These are phyloP conservation scores for Pammene aurita DNA, from an alignment of 2,888 invertebrate species.

Conservation along the genomic window DNA sequence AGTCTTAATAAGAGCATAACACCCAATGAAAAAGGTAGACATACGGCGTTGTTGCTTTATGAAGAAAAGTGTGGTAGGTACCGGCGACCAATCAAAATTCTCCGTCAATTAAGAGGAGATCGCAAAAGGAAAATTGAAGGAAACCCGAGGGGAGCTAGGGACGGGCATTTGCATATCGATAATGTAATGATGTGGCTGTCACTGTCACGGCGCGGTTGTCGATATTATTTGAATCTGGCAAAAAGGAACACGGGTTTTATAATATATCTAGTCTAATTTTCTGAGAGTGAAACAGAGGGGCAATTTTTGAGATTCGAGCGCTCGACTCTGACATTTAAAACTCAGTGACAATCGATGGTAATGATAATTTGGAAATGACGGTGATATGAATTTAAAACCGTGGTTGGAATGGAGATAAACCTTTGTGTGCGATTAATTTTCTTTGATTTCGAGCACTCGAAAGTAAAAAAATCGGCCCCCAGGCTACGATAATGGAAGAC, in stretches of 20 bases:
- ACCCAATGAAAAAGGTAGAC: background rate
- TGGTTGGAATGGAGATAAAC: too few relatives aligned
- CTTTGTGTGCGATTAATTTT: too few relatives aligned
- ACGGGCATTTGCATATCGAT: conserved; percentile 45
- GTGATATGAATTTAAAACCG: too few relatives aligned
- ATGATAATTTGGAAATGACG: too few relatives aligned
- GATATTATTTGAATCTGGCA: conserved; percentile 17
- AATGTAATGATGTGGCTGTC: conserved; percentile 25
- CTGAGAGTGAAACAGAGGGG: too few relatives aligned
- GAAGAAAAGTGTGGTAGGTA: conserved; percentile 68
- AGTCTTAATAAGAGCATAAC: background rate
- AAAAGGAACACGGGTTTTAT: background rate
- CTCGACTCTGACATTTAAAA: too few relatives aligned
- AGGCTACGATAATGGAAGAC: too few relatives aligned
- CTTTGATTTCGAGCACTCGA: too few relatives aligned
- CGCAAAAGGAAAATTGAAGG: conserved; percentile 82
- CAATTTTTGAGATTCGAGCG: too few relatives aligned
- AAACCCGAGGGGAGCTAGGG: conserved; percentile 76
- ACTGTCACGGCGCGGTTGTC: conserved; percentile 19
- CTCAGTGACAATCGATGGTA: too few relatives aligned
- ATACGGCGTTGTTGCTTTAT: conserved; percentile 3
- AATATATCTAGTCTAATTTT: too few relatives aligned
- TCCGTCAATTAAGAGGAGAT: conserved; percentile 82
- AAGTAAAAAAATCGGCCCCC: too few relatives aligned
- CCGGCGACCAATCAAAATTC: conserved; percentile 81